Conservation (phyloP, 2,888 invertebrate species). For the Campoletis raptor region DNA sequence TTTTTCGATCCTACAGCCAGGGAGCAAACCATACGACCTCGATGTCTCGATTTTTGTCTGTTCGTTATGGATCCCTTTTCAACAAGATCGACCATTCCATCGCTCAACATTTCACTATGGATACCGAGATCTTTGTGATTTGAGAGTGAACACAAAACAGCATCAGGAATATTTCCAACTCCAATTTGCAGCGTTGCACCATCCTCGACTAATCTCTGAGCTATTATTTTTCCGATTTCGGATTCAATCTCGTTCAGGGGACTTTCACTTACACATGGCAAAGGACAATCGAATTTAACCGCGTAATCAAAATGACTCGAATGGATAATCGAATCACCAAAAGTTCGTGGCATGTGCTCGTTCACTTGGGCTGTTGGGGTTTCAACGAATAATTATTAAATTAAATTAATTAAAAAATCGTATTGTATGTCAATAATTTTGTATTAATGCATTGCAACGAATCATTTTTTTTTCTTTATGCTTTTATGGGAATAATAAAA, state of each 20-base stretch:
- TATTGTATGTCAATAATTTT: not conserved
- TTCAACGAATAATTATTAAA: not conserved
- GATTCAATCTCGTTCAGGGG: conserved; percentile 88
- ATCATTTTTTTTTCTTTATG: not conserved
- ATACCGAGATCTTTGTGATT: conserved; percentile 97
- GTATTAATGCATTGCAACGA: not conserved
- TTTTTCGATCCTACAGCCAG: conserved; percentile 95
- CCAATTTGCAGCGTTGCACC: conserved; percentile 98
- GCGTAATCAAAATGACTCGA: conserved; percentile 96
- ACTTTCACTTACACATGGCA: conserved; percentile 91
- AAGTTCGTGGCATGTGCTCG: conserved; percentile 95
- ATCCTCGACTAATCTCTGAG: conserved; percentile 95
- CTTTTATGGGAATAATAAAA: not conserved
- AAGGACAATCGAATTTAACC: conserved; percentile 88
- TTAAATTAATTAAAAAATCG: too few species aligned
- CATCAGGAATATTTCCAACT: conserved; percentile 98
- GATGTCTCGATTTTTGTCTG: conserved; percentile 91
- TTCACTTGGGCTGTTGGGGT: conserved; percentile 91
- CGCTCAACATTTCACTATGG: conserved; percentile 99
- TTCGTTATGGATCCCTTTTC: conserved; percentile 95
- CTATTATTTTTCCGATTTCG: conserved; percentile 94
- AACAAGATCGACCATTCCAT: conserved; percentile 96
- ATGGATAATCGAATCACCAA: conserved; percentile 96
- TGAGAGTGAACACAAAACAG: conserved; percentile 91
- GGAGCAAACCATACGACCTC: conserved; percentile 95